Evolutionary conservation across 1,140 invertebrate species (phyloP), one percentile per base, ranked within the genome.

Genomic region (Drosophila ambigua): DNA sequence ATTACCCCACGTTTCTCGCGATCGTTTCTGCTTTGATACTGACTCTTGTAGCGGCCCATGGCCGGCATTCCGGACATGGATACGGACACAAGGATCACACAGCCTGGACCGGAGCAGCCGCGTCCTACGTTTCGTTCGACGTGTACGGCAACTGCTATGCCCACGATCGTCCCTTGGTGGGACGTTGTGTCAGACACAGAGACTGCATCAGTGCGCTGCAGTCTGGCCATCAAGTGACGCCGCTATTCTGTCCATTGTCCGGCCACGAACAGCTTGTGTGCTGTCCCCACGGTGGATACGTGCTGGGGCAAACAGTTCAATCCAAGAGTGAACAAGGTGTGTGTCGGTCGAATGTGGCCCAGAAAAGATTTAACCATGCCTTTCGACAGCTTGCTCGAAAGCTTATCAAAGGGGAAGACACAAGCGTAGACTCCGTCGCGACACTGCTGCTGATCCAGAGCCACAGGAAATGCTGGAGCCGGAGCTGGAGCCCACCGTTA

Each of bases 261-360:
- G 50, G 35, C 16, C 61, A 64, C 8, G 59, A 80, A 11, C 44
- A 57, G 7, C 39, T 68, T 45, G 77, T 81, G 4, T 81, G 79
- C 23, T 81, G 79, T 48, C 79, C 79, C 7, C 72, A 80, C 39
- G 77, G 67, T 11, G 74, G 74, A 26, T 77, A 77, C 35, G 39
- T 53, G 43, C 15, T 46, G 20, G 43, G n/a, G 8, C 8, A 20
- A 16, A 54, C 50, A 46, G 49, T 13, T n/a, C 26, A 44, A 2
- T 61, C 72, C 0, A 57, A 28, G 26, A 77, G 73, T n/a, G 57
- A 77, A 5, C 23, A 69, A 57, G 72, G 73, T 76, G 57, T 9
- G 31, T 41, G 9, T n/a, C 2, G 0, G 7, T 45, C 5, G 28
- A 24, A 39, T 35, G 1, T 45, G 15, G n/a, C 15, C 16, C 7